Conservation (phyloP, 2,888 invertebrate genomes). For the Stenichneumon culpator region DNA sequence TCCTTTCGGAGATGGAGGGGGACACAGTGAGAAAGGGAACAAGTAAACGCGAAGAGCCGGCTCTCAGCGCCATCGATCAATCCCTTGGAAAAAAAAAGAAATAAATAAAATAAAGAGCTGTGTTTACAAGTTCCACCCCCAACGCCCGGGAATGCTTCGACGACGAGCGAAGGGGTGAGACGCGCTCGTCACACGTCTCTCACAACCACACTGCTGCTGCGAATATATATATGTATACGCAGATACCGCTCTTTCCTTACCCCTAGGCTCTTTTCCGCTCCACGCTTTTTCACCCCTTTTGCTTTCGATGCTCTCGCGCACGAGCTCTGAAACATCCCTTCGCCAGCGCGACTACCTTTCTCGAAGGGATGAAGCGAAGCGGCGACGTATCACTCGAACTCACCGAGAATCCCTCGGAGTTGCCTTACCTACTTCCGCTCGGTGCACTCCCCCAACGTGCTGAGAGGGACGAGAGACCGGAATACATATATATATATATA, state of each 20-base stretch:
- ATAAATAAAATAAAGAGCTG: conserved; percentile 48
- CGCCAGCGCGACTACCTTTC: background rate
- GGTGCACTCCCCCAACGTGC: conserved; percentile 26
- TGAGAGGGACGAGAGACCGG: conserved; percentile 22
- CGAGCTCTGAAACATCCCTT: conserved; percentile 16
- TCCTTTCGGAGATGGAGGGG: conserved; percentile 26
- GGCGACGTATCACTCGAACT: conserved; percentile 10
- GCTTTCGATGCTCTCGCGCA: background rate
- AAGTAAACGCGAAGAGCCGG: conserved; percentile 53
- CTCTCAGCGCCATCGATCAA: conserved; percentile 61
- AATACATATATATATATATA: no score
- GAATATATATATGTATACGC: background rate
- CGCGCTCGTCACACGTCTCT: conserved; percentile 8
- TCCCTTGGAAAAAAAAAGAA: conserved; percentile 1
- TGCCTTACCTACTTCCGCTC: conserved; percentile 38
- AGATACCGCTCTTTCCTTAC: conserved; percentile 1
- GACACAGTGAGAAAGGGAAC: conserved; percentile 10
- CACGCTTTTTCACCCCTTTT: conserved; percentile 4
- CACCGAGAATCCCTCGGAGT: conserved; percentile 29
- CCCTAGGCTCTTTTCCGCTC: background rate
- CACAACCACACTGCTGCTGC: background rate
- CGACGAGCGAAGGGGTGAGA: conserved; percentile 28
- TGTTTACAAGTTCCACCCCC: conserved; percentile 61
- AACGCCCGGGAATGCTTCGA: conserved; percentile 32
- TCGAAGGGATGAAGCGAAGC: conserved; percentile 7